Evolutionary conservation across 1,140 invertebrate species (phyloP), one percentile per base, ranked within the genome.

Genomic region (Dreissena rostriformis): DNA sequence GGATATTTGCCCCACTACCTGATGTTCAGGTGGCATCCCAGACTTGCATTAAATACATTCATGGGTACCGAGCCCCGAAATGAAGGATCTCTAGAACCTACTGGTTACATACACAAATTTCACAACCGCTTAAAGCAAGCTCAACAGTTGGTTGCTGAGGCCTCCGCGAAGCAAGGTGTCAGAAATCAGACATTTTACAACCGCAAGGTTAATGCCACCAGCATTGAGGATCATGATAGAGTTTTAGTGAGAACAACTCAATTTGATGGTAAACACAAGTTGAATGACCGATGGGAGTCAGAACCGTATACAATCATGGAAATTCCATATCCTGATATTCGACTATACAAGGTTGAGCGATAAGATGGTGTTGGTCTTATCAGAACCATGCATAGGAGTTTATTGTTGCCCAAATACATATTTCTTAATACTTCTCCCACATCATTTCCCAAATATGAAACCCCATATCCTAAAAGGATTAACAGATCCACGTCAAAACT

Each of bases 11-110:
- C 65, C 0, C 65, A 67, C 26, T 68, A 78, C 22, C n/a, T 51
- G 15, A 11, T 78, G 28, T 66, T 68, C 52, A 63, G 76, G 49
- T 0, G 49, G 65, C 61, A 78, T n/a, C 63, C 76, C 26, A 4
- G 76, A 6, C n/a, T 80, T 10, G 65, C 77, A 53, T 53, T 79
- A 0, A 39, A 79, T 68, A 66, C 77, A 19, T 79, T 68, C 28
- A 5, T 79, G 17, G 77, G 77, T 49, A 66, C 65, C n/a, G 39
- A 52, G 2, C 2, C 28, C 24, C 14, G 22, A 7, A 49, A 15
- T 14, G 28, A 14, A 57, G 17, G 55, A 77, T 8, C 0, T 26
- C 19, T 7, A 14, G 51, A 24, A 6, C 29, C 39, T 15, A 26
- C 24, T 14, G 26, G 24, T 10, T 78, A 79, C 68, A 66, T 65